Base-by-base conservation (phyloP, 2,113 vertebrate species). In the Dolichotis patagonum region DNA sequence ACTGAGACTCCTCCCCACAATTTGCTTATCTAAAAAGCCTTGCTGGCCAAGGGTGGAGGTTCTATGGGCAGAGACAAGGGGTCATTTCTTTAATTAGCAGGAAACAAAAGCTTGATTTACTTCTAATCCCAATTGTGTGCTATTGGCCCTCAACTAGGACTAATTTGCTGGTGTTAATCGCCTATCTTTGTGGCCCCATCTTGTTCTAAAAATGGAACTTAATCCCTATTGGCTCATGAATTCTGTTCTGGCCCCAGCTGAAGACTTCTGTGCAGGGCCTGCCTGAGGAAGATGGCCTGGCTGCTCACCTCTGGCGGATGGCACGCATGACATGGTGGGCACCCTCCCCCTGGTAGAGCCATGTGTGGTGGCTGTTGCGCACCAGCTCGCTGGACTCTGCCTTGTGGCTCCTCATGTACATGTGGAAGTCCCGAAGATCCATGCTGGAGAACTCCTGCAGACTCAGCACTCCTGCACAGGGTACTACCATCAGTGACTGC, bases 331-430 rank as follows among this genome's bases (percentile, higher is more conserved):
- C 98, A 26, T 99, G 99, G 97, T 99, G 99, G 35, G 99, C 99
- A 7, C 99, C 99, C 56, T 99, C 99, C 0, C 99, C 99, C 96
- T 99, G 99, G 98, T 99, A 99, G 63, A 99, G 99, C 99, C 99
- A 99, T 0, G 99, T 99, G 95, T 99, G 99, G 95, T 99, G 99
- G 98, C 99, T 99, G 92, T 99, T 99, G 78, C 99, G 98, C 85
- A 99, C 99, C 96, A 99, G 95, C 63, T 99, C 98, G 8, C 98
- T 99, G 97, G 98, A 98, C 92, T 98, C 98, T 5, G 98, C 99
- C 80, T 98, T 98, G 69, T 97, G 99, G 85, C 94, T 99, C 71
- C 99, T 98, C 98, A 98, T 98, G 87, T 99, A 98, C 84, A 98
- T 98, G 98, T 99, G 99, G 95, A 99, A 99, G 91, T 99, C 98